These are phyloP conservation scores for Rhagonycha fulva DNA, from an alignment of 2,888 invertebrate genomes.

Conservation along the genomic window DNA sequence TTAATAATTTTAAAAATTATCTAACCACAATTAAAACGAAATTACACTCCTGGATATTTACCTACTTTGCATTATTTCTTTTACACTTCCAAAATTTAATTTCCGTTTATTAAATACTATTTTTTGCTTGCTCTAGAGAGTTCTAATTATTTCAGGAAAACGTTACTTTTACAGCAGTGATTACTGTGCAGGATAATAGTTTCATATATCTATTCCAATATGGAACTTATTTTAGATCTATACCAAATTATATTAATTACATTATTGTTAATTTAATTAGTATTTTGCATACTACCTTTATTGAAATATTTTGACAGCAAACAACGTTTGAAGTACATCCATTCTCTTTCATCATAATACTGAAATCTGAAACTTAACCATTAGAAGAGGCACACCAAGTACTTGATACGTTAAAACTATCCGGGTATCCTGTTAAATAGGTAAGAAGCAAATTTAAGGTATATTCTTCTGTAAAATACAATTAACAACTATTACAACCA, in stretches of 20 bases:
- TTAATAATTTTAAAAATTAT: neutral
- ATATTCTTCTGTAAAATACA: neutral
- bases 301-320: neutral
- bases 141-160: neutral
- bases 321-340: neutral
- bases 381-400: slow-evolving; percentile 8
- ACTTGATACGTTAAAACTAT: slow-evolving; percentile 1
- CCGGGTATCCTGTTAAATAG: neutral
- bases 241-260: neutral
- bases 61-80: neutral
- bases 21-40: neutral
- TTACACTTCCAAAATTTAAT: neutral
- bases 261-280: neutral
- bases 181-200: neutral
- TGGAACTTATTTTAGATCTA: neutral
- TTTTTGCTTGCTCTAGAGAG: neutral
- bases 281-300: neutral
- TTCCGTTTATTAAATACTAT: neutral
- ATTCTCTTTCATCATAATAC: slow-evolving; percentile 10
- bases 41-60: neutral
- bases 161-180: neutral
- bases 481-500: neutral
- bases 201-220: neutral
- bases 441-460: neutral
- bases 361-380: slow-evolving; percentile 15